A percentile compares a stretch with the other conserved stretches of the same genome.
phyloP scores from a whole-genome alignment of 2,113 vertebrate species.

The Jacana jacana region DNA sequence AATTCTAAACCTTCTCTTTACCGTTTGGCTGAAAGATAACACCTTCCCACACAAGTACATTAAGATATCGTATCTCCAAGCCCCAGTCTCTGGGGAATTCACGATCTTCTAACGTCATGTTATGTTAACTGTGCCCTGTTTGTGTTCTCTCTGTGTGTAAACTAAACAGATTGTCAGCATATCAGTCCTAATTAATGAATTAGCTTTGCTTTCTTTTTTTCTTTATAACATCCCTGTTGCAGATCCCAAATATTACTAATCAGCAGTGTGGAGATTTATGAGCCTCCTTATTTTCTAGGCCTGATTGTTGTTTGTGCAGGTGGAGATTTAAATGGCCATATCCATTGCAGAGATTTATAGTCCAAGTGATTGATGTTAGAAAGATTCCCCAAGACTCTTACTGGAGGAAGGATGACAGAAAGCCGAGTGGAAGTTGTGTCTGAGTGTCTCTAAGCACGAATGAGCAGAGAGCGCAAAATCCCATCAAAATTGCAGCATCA shows the following conservation, averaged over 20 bases:
- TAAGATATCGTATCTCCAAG: slow-evolving; percentile 70
- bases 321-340: slow-evolving; percentile 78
- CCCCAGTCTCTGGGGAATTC: slow-evolving; percentile 65
- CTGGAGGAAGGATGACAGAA: slow-evolving; percentile 64
- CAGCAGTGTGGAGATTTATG: slow-evolving; percentile 75
- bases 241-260: slow-evolving; percentile 72
- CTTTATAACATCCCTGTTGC: slow-evolving; percentile 41
- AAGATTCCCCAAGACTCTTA: slow-evolving; percentile 54
- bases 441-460: slow-evolving; percentile 47
- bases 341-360: slow-evolving; percentile 78
- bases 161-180: slow-evolving; percentile 74
- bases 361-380: slow-evolving; percentile 76
- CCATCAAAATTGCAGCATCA: neutral
- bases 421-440: slow-evolving; percentile 72
- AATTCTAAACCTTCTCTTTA: neutral
- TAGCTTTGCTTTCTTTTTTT: neutral
- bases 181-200: slow-evolving; percentile 71
- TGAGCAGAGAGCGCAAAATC: slow-evolving; percentile 27
- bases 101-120: slow-evolving; percentile 55
- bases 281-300: slow-evolving; percentile 71
- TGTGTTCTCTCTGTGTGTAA: slow-evolving; percentile 72
- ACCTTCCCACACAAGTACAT: slow-evolving; percentile 41
- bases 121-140: slow-evolving; percentile 70
- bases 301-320: slow-evolving; percentile 81
- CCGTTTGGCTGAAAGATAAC: slow-evolving; percentile 38